Evolutionary conservation across 2,113 vertebrate species (phyloP), one percentile per base, ranked within the genome.

Genomic region (Lethenteron camtschaticum): DNA sequence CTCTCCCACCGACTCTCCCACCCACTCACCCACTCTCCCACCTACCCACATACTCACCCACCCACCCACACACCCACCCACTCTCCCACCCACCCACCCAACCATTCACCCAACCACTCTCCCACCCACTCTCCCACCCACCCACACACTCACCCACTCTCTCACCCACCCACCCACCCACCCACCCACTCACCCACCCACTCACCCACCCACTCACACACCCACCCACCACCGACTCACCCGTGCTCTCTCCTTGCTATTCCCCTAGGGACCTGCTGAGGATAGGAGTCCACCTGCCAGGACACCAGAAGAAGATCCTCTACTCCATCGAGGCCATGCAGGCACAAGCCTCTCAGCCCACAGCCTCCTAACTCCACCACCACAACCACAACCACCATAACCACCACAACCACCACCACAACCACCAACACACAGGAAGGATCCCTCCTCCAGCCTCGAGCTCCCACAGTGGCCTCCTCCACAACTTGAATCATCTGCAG

Each of bases 271-370:
- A 84, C 74, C 78, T 84, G 78, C 81, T 79, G 6, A 81, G 83
- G 74, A 84, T 84, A 82, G 83, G 83, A 55, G 81, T 84, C 69
- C 79, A 78, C 1, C 75, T 82, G 74, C 79, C 81, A 0, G 83
- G 81, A 55, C 83, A 84, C 70, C 83, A 84, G 78, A 84, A 84
- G 74, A 81, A 82, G 68, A 84, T 84, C 69, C 78, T 84, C 59
- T 84, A 81, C 75, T 83, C 82, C 77, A 84, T 84, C 75, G 82
- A 84, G 76, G 82, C 82, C 10, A 83, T 84, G 77, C 83, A 82
- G 72, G 83, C 24, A 4, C 24, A 41, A 41, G 24, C 24, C 3
- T 41, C 24, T 41, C 24, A 41, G 24, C 24, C 24, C 24, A 41
- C 24, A 41, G 24, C 5, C 24, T 41, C 24, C 24, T 41, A 41